Percentiles rank a stretch among this genome's conserved stretches.
phyloP scores from a whole-genome alignment of 2,888 invertebrate genomes.

The Nomada hirtipes region DNA sequence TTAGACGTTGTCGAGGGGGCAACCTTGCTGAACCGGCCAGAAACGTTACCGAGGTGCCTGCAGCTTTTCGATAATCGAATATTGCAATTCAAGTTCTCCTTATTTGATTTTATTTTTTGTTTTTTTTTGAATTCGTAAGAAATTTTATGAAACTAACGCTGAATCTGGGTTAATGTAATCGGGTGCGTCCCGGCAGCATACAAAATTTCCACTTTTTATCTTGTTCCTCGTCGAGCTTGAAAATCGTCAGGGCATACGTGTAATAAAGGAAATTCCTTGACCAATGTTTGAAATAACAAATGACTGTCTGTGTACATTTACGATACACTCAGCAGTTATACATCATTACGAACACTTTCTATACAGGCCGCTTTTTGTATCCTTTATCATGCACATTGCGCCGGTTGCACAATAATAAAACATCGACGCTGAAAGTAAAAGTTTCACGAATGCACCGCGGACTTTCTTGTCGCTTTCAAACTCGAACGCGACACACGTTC shows the following conservation, averaged over 20 bases:
- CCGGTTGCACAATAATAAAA: constrained; percentile 36
- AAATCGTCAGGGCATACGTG: too few relatives aligned
- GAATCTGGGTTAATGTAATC: too few relatives aligned
- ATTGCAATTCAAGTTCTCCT: background rate
- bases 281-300: background rate
- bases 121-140: background rate
- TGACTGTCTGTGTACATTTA: too few relatives aligned
- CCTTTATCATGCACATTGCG: constrained; percentile 14
- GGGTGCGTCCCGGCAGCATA: too few relatives aligned
- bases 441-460: constrained; percentile 4
- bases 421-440: constrained; percentile 35
- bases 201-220: too few relatives aligned
- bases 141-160: too few relatives aligned
- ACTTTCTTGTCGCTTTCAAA: constrained; percentile 17
- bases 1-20: constrained; percentile 67
- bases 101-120: background rate
- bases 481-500: background rate
- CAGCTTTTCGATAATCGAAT: constrained; percentile 31
- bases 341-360: constrained; percentile 32
- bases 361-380: constrained; percentile 1
- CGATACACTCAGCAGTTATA: background rate
- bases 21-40: constrained; percentile 40
- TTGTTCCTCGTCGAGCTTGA: too few relatives aligned
- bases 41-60: constrained; percentile 25
- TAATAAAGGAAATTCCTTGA: background rate